Percentiles rank a stretch among this genome's conserved stretches.
Conservation (phyloP, 2,797 vertebrate species). For the Pseudocheirus occidentalis region DNA sequence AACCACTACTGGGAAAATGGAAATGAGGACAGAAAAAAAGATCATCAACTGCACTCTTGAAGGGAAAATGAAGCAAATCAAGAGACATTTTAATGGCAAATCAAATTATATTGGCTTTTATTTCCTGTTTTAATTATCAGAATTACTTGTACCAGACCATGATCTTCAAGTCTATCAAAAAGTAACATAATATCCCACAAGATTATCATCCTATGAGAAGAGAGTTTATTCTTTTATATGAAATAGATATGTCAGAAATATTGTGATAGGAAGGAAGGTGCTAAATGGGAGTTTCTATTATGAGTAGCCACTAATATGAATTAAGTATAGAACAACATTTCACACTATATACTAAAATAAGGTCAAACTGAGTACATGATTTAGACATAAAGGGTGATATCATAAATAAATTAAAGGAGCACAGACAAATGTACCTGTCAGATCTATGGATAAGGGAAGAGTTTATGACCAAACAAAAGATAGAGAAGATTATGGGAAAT, state of each 20-base stretch:
- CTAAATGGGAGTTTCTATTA: constrained; percentile 8
- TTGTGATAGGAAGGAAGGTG: constrained; percentile 19
- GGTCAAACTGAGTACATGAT: neutral
- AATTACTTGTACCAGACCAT: too few relatives aligned
- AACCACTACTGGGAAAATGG: neutral
- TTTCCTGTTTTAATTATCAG: neutral
- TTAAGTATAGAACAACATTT: neutral
- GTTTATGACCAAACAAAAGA: too few relatives aligned
- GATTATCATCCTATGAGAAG: neutral
- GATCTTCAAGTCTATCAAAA: constrained; percentile 44
- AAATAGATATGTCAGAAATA: neutral
- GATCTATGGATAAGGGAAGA: too few relatives aligned
- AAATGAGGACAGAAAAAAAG: constrained; percentile 54
- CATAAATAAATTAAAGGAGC: too few relatives aligned
- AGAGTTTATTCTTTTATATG: neutral
- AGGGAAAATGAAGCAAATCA: constrained; percentile 34
- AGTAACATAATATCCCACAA: neutral
- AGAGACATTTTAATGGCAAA: constrained; percentile 49
- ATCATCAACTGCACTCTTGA: constrained; percentile 40
- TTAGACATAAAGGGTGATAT: too few relatives aligned
- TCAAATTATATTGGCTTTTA: neutral
- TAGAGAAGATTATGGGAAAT: too few relatives aligned
- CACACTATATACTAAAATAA: neutral
- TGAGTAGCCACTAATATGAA: too few relatives aligned
- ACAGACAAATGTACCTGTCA: too few relatives aligned